Evolutionary conservation across 2,888 invertebrate species (phyloP), one percentile per base, ranked within the genome.

Genomic region (Polydrusus tereticollis): DNA sequence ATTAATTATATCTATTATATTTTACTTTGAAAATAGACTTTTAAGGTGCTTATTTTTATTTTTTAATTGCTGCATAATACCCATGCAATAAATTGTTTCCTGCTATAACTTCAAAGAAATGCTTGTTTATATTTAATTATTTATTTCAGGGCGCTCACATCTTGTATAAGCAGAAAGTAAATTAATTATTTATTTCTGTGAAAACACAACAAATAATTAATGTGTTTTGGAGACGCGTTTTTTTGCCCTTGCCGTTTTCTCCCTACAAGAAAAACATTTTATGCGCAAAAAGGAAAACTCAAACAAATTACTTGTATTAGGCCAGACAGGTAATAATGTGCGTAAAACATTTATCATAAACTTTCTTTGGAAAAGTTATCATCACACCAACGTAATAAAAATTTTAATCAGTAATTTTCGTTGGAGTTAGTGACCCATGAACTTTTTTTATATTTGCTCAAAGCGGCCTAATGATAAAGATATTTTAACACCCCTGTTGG

Each of bases 271-370:
- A 47, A 47, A 47, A 47, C 47, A 47, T 21, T 47, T 47, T n/a
- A 47, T 47, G 47, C 23, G 20, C 47, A 47, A 47, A 45, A 47
- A 47, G 20, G 20, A 47, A 59, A 41, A 59, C 43, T 59, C 43
- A 43, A 59, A 59, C 59, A 59, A 59, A 59, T 59, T 41, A 26
- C 41, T 59, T 43, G 41, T 41, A 41, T 59, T 43, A 59, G 18
- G 23, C 12, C 26, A 26, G 59, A 43, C 59, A 59, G 59, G 43
- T 43, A 38, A 21, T 59, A 59, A 59, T 59, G 59, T 59, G 26
- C 59, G 3, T 23, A 23, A 10, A 43, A n/a, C 36, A 64, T 52
- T 45, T 41, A 64, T 55, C 52, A 20, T 29, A 55, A 59, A 60
- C 33, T 58, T 43, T 47, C 29, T 21, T 47, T 47, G 3, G 5